phyloP scores from a whole-genome alignment of 2,888 invertebrate genomes.

The Laspeyria flexula region DNA sequence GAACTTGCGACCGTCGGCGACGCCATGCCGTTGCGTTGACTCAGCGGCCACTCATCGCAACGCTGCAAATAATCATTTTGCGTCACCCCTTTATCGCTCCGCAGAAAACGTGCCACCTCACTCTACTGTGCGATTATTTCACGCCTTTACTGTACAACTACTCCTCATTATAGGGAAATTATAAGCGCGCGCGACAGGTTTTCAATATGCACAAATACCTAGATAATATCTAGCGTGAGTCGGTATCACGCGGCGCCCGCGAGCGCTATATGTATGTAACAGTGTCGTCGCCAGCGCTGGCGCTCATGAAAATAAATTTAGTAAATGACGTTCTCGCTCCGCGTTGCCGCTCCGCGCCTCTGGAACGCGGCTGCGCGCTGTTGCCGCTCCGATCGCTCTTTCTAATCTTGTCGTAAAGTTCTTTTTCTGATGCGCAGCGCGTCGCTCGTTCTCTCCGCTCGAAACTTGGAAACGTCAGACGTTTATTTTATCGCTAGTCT shows the following conservation, averaged over 20 bases:
- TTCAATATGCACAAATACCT: slow-evolving; percentile 68
- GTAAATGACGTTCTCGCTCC: slow-evolving; percentile 83
- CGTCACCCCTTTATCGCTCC: slow-evolving; percentile 82
- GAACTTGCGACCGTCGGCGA: slow-evolving; percentile 31
- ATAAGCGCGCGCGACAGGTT: slow-evolving; percentile 61
- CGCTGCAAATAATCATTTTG: slow-evolving; percentile 84
- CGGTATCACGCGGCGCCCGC: slow-evolving; percentile 69
- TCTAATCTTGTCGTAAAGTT: slow-evolving; percentile 87
- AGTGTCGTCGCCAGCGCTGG: slow-evolving; percentile 81
- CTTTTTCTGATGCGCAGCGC: slow-evolving; percentile 85
- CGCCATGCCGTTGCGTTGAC: slow-evolving; percentile 66
- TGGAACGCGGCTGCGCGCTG: slow-evolving; percentile 83
- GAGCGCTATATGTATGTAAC: slow-evolving; percentile 63
- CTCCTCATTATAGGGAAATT: slow-evolving; percentile 55
- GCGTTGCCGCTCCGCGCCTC: slow-evolving; percentile 78
- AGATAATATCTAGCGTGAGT: slow-evolving; percentile 69
- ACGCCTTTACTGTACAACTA: slow-evolving; percentile 54
- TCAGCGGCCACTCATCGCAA: slow-evolving; percentile 83
- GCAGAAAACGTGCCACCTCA: slow-evolving; percentile 74
- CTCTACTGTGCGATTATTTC: slow-evolving; percentile 62
- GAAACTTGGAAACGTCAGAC: slow-evolving; percentile 83
- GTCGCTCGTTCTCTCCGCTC: slow-evolving; percentile 81
- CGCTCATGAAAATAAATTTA: slow-evolving; percentile 86
- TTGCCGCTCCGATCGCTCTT: slow-evolving; percentile 84
- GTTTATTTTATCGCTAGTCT: slow-evolving; percentile 83